These are phyloP conservation scores for Galbula dea DNA, from an alignment of 2,113 vertebrate genomes.

Conservation along the genomic window DNA sequence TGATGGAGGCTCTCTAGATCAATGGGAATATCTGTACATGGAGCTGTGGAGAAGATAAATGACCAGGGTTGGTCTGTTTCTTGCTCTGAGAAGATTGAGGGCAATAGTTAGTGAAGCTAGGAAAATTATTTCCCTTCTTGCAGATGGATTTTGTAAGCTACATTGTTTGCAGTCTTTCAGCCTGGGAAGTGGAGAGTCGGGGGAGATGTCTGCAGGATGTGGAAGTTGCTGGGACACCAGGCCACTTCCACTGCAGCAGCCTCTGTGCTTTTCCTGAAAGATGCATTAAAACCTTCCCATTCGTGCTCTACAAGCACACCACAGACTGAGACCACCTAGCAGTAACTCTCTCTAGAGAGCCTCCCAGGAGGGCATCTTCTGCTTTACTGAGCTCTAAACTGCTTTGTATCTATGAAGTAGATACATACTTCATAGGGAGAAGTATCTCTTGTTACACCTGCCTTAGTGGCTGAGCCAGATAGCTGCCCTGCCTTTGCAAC, in stretches of 20 bases:
- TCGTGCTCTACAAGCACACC: background rate
- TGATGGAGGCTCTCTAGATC: background rate
- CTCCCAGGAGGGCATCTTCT: background rate
- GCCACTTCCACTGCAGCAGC: background rate
- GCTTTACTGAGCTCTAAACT: background rate
- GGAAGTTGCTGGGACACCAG: background rate
- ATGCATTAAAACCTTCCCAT: background rate
- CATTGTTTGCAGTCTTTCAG: background rate
- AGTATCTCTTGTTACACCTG: background rate
- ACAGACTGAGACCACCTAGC: background rate
- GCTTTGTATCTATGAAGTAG: background rate
- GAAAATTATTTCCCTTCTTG: background rate
- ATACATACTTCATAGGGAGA: background rate
- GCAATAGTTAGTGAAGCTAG: background rate
- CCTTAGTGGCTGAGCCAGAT: background rate
- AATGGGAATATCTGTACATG: background rate
- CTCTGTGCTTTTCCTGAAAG: background rate
- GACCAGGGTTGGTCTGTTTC: background rate
- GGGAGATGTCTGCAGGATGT: background rate
- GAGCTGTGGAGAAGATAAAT: background rate
- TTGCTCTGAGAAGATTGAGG: constrained; percentile 1
- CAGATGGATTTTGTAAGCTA: background rate
- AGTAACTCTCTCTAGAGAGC: background rate
- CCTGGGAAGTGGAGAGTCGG: background rate
- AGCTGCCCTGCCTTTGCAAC: background rate